Evolutionary conservation across 2,888 invertebrate genomes (phyloP).

Genomic region (Phengaris arion): DNA sequence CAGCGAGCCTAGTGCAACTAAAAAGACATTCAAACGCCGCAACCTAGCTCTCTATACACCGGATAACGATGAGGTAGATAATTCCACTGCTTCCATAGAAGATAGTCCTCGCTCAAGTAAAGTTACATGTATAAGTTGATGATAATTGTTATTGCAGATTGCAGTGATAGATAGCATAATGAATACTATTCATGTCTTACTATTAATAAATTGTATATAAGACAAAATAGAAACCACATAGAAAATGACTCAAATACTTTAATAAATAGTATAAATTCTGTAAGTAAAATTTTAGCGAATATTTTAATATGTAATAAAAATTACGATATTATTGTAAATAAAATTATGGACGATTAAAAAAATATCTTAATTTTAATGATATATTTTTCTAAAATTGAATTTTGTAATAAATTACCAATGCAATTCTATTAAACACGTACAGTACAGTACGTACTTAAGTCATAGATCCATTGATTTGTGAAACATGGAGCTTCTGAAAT

Average conservation of each 20-base stretch:
- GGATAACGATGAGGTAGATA: slow-evolving; percentile 53
- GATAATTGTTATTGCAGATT: not conserved
- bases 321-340: slow-evolving; percentile 18
- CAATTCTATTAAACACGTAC: not conserved
- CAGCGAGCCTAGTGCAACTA: slow-evolving; percentile 54
- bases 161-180: not conserved
- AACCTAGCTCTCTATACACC: slow-evolving; percentile 67
- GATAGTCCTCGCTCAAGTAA: slow-evolving; percentile 56
- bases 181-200: too few species aligned
- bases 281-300: not conserved
- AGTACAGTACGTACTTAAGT: not conserved
- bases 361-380: not conserved
- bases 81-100: slow-evolving; percentile 42
- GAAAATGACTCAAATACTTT: not conserved
- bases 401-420: not conserved
- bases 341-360: not conserved
- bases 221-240: not conserved
- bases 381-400: not conserved
- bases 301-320: not conserved
- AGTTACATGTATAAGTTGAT: slow-evolving; percentile 44
- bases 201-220: not conserved
- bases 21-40: slow-evolving; percentile 68
- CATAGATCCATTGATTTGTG: not conserved
- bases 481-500: not conserved
- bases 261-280: not conserved